Base-by-base conservation (phyloP, 2,888 invertebrate species). In the Heliconius ismenius region DNA sequence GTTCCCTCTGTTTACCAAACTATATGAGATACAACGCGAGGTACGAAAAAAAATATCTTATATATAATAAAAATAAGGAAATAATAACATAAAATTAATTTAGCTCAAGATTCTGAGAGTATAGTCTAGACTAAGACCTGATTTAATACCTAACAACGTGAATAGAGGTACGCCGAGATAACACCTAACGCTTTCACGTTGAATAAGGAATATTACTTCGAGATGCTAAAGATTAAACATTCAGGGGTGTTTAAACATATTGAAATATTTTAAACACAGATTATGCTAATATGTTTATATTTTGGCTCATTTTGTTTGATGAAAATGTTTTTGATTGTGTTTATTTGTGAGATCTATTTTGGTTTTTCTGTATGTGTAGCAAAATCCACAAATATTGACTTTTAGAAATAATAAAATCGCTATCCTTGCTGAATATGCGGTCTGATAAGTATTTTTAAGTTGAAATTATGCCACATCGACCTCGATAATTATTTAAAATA, bases 81-180 rank as follows among this genome's bases (percentile, higher is more conserved):
- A 39, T 43, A 67, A 39, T 67, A 43, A 24, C 15, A 39, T 67
- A 67, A 67, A 67, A 67, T 43, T 15, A 67, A 67, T 67, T 39
- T 24, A 67, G 67, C 39, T 43, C 15, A 43, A 67, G 39, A 15
- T 9, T 67, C 39, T 65, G 4, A 36, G 65, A 69, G 13, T n/a
- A 32, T 21, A 32, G 32, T 58, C 32, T 70, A 58, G 54, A 70
- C 70, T 36, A 32, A 70, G 54, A 70, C 58, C 28, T 28, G 70
- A 70, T 58, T 58, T 70, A 70, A 32, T 58, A 70, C 58, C 58
- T 58, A 58, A 32, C 54, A 68, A 49, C 10, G 58, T 70, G 70
- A 54, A 58, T 32, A 54, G 54, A 36, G 70, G 58, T 32, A 58
- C 54, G 70, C 54, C 70, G 70, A 70, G 70, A 70, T 70, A 70